Base-by-base conservation (phyloP, 2,888 invertebrate species). In the Diadromus collaris region DNA sequence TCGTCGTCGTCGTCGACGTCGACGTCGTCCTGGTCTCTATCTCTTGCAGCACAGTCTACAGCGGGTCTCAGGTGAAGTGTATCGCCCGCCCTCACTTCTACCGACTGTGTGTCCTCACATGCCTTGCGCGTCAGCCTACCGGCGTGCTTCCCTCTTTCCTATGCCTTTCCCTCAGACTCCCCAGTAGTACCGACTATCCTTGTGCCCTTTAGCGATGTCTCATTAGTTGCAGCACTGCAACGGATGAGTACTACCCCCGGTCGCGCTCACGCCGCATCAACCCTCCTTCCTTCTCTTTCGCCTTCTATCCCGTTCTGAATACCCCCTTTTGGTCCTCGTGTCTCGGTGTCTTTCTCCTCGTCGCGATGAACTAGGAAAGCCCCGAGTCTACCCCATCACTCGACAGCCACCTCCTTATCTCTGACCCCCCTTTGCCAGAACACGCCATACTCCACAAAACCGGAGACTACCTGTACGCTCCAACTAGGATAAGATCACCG, bases 141-240 rank as follows among this genome's bases (percentile, higher is more conserved):
- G 75, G 58, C 71, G 51, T 78, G 74, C 70, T 58, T 74, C 68
- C 48, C 78, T 75, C 73, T 68, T 70, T 75, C 71, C 74, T 65
- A 73, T 38, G 71, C 60, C 78, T 73, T 73, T 74, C 68, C 64
- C 56, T 65, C 41, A 61, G 56, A 72, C 67, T 46, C 69, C 72
- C 71, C 41, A 9, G 67, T 72, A 51, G 65, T 64, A 58, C 72
- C 71, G 69, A 77, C 80, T 78, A 72, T 77, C 74, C 85, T 83
- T 84, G 88, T 90, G 90, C 90, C 90, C 90, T 90, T 90, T 90
- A 90, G 90, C 90, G 86, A 90, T 90, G 90, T 90, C 90, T 90
- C 90, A 90, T 90, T 90, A 90, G 90, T 90, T 90, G 90, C 90
- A 90, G 89, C 86, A 86, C 89, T 90, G 89, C 90, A 89, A 81